Percentiles rank a stretch among this genome's conserved stretches.
phyloP scores from a whole-genome alignment of 2,797 vertebrate species.

The Echeneis naucrates region DNA sequence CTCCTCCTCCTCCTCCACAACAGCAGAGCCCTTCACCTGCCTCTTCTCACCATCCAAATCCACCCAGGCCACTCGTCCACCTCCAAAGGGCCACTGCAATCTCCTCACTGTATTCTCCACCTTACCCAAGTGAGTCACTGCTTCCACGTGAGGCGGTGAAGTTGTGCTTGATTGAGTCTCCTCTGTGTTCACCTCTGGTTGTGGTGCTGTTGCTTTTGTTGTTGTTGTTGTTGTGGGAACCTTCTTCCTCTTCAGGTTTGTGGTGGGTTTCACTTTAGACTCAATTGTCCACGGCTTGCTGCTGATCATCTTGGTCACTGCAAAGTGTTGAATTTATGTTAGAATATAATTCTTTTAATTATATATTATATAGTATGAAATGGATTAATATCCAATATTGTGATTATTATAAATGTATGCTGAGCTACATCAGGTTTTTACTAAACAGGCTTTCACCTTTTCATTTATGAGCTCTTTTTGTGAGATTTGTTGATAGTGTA shows the following conservation, averaged over 20 bases:
- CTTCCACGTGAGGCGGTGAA: background rate
- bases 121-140: background rate
- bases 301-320: constrained; percentile 66
- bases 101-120: background rate
- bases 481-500: background rate
- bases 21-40: constrained; percentile 53
- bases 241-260: constrained; percentile 22
- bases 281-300: constrained; percentile 70
- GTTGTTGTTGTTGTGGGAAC: background rate
- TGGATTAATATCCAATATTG: too few relatives aligned
- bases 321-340: background rate
- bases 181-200: background rate
- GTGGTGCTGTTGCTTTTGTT: background rate
- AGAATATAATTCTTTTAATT: too few relatives aligned
- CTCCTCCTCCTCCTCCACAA: constrained; percentile 38
- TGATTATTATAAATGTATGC: background rate
- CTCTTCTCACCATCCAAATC: constrained; percentile 31
- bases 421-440: too few relatives aligned
- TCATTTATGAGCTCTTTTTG: background rate
- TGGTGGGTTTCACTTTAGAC: constrained; percentile 13
- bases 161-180: background rate
- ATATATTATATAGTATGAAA: too few relatives aligned
- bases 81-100: constrained; percentile 36
- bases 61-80: constrained; percentile 39
- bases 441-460: background rate